phyloP scores from a whole-genome alignment of 1,140 invertebrate genomes.

The Lerema accius region DNA sequence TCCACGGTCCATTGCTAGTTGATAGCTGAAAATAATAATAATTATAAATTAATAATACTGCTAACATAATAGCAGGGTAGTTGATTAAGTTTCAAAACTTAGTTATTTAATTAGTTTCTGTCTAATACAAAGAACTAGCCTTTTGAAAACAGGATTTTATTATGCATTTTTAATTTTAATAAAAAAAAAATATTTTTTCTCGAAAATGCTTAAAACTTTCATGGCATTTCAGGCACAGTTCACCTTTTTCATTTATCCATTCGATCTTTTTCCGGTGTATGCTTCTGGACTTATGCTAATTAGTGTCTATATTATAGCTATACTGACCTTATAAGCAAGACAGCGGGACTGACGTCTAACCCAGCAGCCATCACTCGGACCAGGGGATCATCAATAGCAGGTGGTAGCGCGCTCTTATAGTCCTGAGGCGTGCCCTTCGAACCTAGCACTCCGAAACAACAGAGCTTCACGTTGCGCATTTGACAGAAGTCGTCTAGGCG shows the following conservation, averaged over 20 bases:
- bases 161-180: no score
- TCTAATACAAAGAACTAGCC: no score
- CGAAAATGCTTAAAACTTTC: no score
- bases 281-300: no score
- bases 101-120: no score
- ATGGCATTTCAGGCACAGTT: no score
- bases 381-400: conserved; percentile 64
- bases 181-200: no score
- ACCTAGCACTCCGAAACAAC: conserved; percentile 91
- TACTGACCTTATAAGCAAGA: conserved; percentile 86
- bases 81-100: no score
- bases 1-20: conserved; percentile 84
- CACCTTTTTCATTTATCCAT: no score
- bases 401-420: conserved; percentile 39
- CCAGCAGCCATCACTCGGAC: conserved; percentile 84
- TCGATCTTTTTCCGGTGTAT: no score
- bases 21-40: conserved; percentile 75
- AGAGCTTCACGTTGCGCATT: conserved; percentile 86
- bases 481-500: conserved; percentile 89
- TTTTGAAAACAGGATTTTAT: no score
- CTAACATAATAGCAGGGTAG: no score
- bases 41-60: neutral
- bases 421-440: conserved; percentile 61
- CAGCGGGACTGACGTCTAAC: conserved; percentile 86
- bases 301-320: neutral